phyloP scores from a whole-genome alignment of 2,797 vertebrate species.

The Simalia tracyae region DNA sequence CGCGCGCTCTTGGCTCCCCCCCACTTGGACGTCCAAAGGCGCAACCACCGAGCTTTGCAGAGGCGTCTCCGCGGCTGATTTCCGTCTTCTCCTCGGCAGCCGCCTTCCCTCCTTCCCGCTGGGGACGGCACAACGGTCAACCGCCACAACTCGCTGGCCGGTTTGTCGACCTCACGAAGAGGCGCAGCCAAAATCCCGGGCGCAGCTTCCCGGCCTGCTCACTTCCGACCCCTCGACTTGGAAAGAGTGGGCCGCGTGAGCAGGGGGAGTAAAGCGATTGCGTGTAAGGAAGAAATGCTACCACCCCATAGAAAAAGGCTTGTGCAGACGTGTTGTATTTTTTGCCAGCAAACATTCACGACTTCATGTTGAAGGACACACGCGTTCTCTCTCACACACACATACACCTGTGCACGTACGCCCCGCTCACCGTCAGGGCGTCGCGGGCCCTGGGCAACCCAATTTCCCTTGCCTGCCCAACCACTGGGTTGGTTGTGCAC shows the following conservation, averaged over 20 bases:
- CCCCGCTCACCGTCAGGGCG: not conserved
- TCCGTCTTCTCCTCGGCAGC: not conserved
- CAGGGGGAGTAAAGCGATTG: not conserved
- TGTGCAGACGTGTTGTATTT: conserved; percentile 41
- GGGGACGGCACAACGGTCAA: too few species aligned
- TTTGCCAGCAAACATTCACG: conserved; percentile 58
- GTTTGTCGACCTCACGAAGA: conserved; percentile 35
- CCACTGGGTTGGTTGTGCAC: not conserved
- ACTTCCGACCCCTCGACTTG: not conserved
- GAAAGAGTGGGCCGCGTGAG: conserved; percentile 33
- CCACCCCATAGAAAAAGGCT: conserved; percentile 57
- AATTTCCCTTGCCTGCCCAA: not conserved
- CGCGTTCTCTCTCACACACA: conserved; percentile 13
- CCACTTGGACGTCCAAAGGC: not conserved
- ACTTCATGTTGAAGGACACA: conserved; percentile 63
- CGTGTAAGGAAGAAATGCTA: conserved; percentile 1
- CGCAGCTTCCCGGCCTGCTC: not conserved
- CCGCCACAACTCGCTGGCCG: not conserved
- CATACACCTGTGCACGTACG: not conserved
- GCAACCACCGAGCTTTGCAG: not conserved
- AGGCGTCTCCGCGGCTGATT: not conserved
- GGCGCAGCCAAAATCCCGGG: conserved; percentile 59
- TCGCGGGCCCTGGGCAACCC: not conserved
- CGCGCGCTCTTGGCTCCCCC: too few species aligned
- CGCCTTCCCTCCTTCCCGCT: not conserved